phyloP scores from a whole-genome alignment of 1,140 invertebrate species.

The Cyclina sinensis region DNA sequence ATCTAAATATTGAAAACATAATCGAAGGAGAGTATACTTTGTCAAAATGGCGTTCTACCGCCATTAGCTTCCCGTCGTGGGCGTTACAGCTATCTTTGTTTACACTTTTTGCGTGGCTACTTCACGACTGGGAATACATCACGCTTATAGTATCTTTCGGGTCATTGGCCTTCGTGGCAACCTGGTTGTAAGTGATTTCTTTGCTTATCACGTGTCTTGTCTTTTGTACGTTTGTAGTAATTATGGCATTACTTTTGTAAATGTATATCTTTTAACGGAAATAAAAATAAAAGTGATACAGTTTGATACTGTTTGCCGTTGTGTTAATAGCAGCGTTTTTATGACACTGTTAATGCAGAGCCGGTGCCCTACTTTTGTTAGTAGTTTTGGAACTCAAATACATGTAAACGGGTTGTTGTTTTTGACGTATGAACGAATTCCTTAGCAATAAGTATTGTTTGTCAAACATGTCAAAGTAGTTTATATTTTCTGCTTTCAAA shows the following conservation, averaged over 20 bases:
- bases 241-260: neutral
- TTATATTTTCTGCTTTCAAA: neutral
- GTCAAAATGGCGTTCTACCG: conserved; percentile 37
- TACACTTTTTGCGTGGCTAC: conserved; percentile 18
- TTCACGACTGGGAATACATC: conserved; percentile 41
- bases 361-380: too few relatives aligned
- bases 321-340: too few relatives aligned
- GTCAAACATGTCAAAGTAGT: too few relatives aligned
- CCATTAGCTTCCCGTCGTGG: conserved; percentile 40
- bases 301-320: too few relatives aligned
- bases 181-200: conserved; percentile 3
- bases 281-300: neutral
- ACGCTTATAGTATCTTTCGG: neutral
- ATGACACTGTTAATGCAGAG: too few relatives aligned
- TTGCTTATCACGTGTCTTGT: neutral
- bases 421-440: too few relatives aligned
- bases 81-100: neutral
- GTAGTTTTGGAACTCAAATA: too few relatives aligned
- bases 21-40: conserved; percentile 15
- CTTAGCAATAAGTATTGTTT: too few relatives aligned
- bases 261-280: too few relatives aligned
- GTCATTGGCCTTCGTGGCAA: neutral
- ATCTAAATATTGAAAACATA: neutral
- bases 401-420: too few relatives aligned
- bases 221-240: neutral